phyloP scores from a whole-genome alignment of 2,888 invertebrate genomes.

The Dione juno region DNA sequence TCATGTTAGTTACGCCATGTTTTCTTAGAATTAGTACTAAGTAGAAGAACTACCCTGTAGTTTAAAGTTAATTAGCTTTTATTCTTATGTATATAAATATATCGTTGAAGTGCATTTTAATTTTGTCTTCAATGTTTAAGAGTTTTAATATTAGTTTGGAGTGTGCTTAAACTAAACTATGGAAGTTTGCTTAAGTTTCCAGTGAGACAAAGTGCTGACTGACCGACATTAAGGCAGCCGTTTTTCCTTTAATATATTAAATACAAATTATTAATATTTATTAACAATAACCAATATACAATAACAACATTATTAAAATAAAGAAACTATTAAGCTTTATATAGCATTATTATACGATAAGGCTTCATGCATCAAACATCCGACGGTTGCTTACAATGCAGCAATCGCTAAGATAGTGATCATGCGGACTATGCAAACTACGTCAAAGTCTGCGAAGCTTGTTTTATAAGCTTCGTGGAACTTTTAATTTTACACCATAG shows the following conservation, averaged over 20 bases:
- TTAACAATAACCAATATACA: not conserved
- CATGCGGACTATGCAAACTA: conserved; percentile 25
- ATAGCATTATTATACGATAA: not conserved
- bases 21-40: conserved; percentile 5
- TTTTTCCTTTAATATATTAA: too few species aligned
- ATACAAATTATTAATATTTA: too few species aligned
- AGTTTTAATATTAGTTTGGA: too few species aligned
- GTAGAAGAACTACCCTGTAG: too few species aligned
- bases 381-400: conserved; percentile 18
- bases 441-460: conserved; percentile 11
- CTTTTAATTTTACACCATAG: not conserved
- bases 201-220: too few species aligned
- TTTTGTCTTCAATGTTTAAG: too few species aligned
- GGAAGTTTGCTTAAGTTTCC: too few species aligned
- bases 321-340: not conserved
- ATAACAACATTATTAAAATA: not conserved
- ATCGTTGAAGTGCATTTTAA: too few species aligned
- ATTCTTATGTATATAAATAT: too few species aligned
- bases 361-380: not conserved
- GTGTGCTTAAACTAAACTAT: too few species aligned
- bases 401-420: conserved; percentile 18
- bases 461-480: conserved; percentile 2
- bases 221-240: too few species aligned
- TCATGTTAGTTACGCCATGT: not conserved
- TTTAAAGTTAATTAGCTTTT: too few species aligned